Conservation (phyloP, 1,140 invertebrate species). For the Philaenus spumarius region DNA sequence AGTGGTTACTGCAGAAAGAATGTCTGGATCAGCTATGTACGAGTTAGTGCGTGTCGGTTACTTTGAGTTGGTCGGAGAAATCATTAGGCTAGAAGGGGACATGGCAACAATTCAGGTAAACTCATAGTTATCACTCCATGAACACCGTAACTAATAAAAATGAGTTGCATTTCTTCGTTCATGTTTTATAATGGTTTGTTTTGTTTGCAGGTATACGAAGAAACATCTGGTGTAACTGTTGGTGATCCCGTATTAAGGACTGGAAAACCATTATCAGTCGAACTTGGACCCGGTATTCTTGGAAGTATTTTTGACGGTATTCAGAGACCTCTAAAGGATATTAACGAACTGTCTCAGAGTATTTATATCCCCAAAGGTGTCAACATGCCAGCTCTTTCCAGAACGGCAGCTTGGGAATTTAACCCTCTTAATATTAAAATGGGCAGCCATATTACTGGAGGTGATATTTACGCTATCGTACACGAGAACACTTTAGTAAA, state of each 20-base stretch:
- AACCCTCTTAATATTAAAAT: conserved; percentile 79
- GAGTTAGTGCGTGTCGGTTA: conserved; percentile 98
- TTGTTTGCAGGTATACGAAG: conserved; percentile 85
- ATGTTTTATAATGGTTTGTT: not conserved
- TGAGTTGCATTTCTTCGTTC: too few species aligned
- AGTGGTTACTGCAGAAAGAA: conserved; percentile 98
- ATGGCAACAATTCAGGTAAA: conserved; percentile 97
- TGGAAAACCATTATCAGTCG: conserved; percentile 96
- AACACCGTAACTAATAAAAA: not conserved
- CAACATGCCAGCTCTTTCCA: conserved; percentile 85
- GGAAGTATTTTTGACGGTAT: conserved; percentile 99
- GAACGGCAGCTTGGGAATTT: conserved; percentile 87
- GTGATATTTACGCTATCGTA: conserved; percentile 93
- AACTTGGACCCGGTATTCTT: conserved; percentile 98
- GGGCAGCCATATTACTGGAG: conserved; percentile 95
- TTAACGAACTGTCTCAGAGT: conserved; percentile 85
- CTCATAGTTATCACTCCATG: too few species aligned
- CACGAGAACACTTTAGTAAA: conserved; percentile 97
- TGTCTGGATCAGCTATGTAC: conserved; percentile 99
- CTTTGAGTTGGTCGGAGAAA: conserved; percentile 96
- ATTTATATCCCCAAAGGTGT: conserved; percentile 99
- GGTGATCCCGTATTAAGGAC: conserved; percentile 98
- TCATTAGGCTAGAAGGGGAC: conserved; percentile 98
- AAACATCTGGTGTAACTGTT: conserved; percentile 98
- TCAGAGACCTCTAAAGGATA: conserved; percentile 96